Conservation (phyloP, 2,888 invertebrate species). For the Tetropium fuscum region DNA sequence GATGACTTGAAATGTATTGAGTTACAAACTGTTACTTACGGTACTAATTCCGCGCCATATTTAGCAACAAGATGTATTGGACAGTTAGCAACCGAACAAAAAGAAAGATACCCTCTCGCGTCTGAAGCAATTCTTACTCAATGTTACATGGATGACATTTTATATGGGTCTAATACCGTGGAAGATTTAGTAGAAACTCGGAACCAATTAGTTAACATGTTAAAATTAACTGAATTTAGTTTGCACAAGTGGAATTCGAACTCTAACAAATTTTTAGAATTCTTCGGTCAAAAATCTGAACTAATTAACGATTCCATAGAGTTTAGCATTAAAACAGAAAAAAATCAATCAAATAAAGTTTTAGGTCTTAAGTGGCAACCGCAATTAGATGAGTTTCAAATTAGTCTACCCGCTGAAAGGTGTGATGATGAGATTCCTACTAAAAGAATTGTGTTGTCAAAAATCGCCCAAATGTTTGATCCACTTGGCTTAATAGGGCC, state of each 20-base stretch:
- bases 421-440: neutral
- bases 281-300: neutral
- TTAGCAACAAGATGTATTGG: neutral
- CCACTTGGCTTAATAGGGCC: slow-evolving; percentile 34
- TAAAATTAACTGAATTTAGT: neutral
- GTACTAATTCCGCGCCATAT: neutral
- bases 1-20: neutral
- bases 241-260: slow-evolving; percentile 4
- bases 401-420: slow-evolving; percentile 18
- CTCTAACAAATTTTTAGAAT: neutral
- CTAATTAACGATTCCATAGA: too few species aligned
- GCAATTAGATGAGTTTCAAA: slow-evolving; percentile 19
- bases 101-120: neutral
- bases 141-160: slow-evolving; percentile 7
- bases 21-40: slow-evolving; percentile 3
- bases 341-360: slow-evolving; percentile 22
- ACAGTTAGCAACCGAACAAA: neutral
- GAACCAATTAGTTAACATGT: neutral
- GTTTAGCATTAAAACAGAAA: slow-evolving; percentile 24
- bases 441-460: slow-evolving; percentile 33
- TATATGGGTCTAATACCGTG: neutral
- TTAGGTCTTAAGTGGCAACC: slow-evolving; percentile 28
- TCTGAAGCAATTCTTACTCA: neutral
- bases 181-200: neutral
- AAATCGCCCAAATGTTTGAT: slow-evolving; percentile 29